Percentiles rank a stretch among this genome's conserved stretches.
Evolutionary conservation across 2,113 vertebrate genomes (phyloP).

Genomic region (Muntiacus reevesi): DNA sequence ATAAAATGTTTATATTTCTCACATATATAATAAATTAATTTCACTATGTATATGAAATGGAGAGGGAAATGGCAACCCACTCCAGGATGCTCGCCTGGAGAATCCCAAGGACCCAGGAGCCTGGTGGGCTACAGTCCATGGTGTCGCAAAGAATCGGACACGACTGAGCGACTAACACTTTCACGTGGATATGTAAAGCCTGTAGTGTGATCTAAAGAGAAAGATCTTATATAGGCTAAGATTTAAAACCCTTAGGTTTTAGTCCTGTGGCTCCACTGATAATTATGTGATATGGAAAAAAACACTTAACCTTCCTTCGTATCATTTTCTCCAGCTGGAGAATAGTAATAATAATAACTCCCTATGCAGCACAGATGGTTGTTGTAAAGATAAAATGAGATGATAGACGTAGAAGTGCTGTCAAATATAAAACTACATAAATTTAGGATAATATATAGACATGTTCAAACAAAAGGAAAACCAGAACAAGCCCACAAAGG

Average conservation of each 20-base stretch:
- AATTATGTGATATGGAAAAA: background rate
- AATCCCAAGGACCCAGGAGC: background rate
- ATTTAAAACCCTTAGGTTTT: background rate
- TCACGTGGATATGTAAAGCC: background rate
- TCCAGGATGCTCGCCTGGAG: background rate
- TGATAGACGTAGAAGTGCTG: background rate
- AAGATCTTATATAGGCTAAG: background rate
- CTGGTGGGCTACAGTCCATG: background rate
- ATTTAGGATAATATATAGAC: background rate
- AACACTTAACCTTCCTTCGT: background rate
- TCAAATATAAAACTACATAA: background rate
- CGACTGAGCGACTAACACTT: background rate
- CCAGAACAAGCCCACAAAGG: background rate
- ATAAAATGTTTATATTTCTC: background rate
- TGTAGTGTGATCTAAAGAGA: background rate
- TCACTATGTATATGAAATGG: background rate
- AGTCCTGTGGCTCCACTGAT: background rate
- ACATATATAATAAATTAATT: background rate
- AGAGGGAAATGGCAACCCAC: background rate
- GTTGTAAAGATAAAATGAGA: conserved; percentile 26
- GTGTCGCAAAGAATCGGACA: background rate
- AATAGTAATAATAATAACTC: background rate
- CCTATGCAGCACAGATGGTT: background rate
- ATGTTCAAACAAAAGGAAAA: conserved; percentile 7
- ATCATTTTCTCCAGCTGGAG: background rate